These are phyloP conservation scores for Eupsilia transversa DNA, from an alignment of 2,888 invertebrate species.

Conservation along the genomic window DNA sequence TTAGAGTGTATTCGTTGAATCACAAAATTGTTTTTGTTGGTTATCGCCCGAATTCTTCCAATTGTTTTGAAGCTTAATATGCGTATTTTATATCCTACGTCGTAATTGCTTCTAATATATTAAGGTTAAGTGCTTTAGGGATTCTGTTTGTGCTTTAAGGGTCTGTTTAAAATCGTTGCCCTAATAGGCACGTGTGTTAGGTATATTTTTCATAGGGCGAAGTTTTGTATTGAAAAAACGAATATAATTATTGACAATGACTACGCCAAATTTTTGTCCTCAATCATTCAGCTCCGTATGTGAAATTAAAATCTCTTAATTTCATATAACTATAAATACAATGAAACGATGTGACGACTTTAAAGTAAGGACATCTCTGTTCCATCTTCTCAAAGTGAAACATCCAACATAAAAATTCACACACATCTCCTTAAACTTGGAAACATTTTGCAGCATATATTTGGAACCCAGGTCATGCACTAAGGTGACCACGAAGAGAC, in stretches of 20 bases:
- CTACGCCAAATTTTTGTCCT: background rate
- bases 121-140: conserved; percentile 31
- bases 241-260: background rate
- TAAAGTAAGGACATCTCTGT: background rate
- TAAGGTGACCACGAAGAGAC: conserved; percentile 50
- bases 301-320: background rate
- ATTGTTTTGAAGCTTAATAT: conserved; percentile 71
- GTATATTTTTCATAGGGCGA: background rate
- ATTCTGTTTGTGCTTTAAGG: conserved; percentile 10
- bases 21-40: conserved; percentile 82
- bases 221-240: background rate
- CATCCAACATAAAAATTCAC: conserved; percentile 8
- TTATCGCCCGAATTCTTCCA: conserved; percentile 69
- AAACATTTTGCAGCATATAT: conserved; percentile 37
- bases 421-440: conserved; percentile 6
- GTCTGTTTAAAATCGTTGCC: conserved; percentile 6
- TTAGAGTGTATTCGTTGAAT: conserved; percentile 77
- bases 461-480: conserved; percentile 56
- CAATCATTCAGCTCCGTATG: background rate
- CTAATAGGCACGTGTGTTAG: background rate
- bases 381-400: background rate
- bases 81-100: conserved; percentile 56
- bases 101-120: conserved; percentile 58
- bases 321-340: background rate
- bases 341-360: too few relatives aligned